Percentiles rank a stretch among this genome's conserved stretches.
Evolutionary conservation across 2,888 invertebrate species (phyloP).

Genomic region (Tridacna crocea): DNA sequence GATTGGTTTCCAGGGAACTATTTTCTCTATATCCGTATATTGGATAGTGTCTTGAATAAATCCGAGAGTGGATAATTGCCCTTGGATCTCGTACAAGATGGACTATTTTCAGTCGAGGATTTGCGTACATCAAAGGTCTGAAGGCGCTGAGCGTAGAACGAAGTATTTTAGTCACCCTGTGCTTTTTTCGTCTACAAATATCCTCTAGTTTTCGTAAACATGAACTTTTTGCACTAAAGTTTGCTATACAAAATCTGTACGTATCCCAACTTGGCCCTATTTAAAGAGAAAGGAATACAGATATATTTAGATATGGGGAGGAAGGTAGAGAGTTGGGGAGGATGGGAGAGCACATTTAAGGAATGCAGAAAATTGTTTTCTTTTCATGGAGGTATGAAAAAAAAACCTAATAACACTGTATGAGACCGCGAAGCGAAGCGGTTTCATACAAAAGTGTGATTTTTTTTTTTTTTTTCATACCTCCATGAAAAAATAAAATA

Average conservation of each 20-base stretch:
- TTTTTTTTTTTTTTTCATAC: too few relatives aligned
- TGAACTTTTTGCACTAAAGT: conserved; percentile 41
- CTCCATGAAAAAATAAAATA: too few relatives aligned
- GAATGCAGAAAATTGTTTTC: too few relatives aligned
- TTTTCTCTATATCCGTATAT: conserved; percentile 39
- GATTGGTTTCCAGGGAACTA: conserved; percentile 31
- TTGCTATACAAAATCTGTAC: conserved; percentile 37
- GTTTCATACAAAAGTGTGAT: too few relatives aligned
- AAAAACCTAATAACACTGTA: too few relatives aligned
- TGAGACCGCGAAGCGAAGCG: too few relatives aligned
- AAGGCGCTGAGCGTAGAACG: conserved; percentile 31
- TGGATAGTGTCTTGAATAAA: conserved; percentile 35
- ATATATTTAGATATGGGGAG: too few relatives aligned
- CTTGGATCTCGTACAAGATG: conserved; percentile 46
- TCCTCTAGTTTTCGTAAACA: conserved; percentile 29
- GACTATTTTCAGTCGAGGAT: conserved; percentile 40
- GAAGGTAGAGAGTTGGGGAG: too few relatives aligned
- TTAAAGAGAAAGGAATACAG: conserved; percentile 3
- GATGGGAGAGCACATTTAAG: too few relatives aligned
- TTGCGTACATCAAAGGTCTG: conserved; percentile 30
- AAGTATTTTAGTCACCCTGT: conserved; percentile 35
- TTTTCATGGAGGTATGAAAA: too few relatives aligned
- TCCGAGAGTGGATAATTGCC: conserved; percentile 38
- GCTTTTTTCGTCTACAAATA: conserved; percentile 15
- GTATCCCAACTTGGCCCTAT: conserved; percentile 55